Base-by-base conservation (phyloP, 2,113 vertebrate species). In the Dipodomys merriami region DNA sequence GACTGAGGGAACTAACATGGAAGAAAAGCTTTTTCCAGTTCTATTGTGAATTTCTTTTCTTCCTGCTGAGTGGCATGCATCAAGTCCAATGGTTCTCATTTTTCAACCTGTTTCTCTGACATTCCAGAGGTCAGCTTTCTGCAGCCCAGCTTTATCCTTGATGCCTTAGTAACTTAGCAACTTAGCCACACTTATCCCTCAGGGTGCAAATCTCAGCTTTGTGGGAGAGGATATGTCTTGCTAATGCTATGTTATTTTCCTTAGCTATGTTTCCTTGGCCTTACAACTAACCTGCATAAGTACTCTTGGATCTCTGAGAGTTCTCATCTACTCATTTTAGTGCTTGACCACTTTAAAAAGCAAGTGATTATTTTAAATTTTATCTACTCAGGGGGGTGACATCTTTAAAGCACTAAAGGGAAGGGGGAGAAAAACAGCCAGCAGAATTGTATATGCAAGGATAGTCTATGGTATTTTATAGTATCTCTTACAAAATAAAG, bases 291-390 rank as follows among this genome's bases (percentile, higher is more conserved):
- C 72, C 76, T 57, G 53, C 53, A 57, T 16, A 57, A 57, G 53
- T 57, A 19, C 44, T 65, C 88, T 27, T 44, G 0, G n/a, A 64
- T 64, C 57, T n/a, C 64, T 80, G 23, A 60, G 19, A 29, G 11
- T 53, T 20, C 25, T 72, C 27, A 44, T 68, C 22, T 65, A 64
- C n/a, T 57, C 22, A 30, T 94, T 83, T 83, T 64, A 79, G 27
- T 68, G 73, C 53, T 83, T 79, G 64, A 60, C 25, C 15, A 81
- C 10, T 84, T 72, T 57, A 44, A 39, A 11, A 85, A 81, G 35
- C 57, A 44, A 80, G 39, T 77, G 23, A 72, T 49, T 53, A 16
- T 57, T 83, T 68, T 86, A 93, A 67, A 91, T 88, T 77, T 91
- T 60, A 33, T 15, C 39, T 72, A 83, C 64, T 44, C n/a, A 57